Evolutionary conservation across 2,113 vertebrate species (phyloP).

Genomic region (Grantiella picta): DNA sequence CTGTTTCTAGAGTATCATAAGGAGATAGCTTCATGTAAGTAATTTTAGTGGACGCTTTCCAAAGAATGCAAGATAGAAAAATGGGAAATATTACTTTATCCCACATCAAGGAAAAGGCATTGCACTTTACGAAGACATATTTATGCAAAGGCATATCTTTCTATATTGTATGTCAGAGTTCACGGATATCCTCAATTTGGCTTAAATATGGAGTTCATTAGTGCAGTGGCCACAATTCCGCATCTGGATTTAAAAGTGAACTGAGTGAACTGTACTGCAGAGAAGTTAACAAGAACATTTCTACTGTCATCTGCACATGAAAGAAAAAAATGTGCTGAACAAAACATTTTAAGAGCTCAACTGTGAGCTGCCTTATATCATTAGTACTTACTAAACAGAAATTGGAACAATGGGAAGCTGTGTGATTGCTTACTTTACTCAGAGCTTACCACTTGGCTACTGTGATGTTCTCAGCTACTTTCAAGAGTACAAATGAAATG

Average conservation of each 20-base stretch:
- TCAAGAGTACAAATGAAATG: background rate
- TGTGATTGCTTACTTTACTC: background rate
- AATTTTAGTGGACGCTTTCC: background rate
- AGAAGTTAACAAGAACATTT: background rate
- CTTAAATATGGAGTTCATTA: background rate
- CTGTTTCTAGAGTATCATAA: background rate
- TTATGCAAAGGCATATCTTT: background rate
- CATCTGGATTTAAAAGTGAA: background rate
- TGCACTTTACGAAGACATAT: background rate
- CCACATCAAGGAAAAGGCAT: background rate
- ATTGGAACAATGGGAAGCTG: background rate
- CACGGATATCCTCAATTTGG: background rate
- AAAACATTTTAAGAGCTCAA: background rate
- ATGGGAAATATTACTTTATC: background rate
- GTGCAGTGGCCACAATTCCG: background rate
- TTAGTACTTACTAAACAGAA: background rate
- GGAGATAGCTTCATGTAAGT: background rate
- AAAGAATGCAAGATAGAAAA: background rate
- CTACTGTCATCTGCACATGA: background rate
- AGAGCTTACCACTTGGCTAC: slow-evolving; percentile 17
- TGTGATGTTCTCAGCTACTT: background rate
- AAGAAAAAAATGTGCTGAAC: background rate
- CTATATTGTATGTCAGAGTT: background rate
- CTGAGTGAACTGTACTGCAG: background rate
- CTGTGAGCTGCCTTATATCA: background rate